Percentiles rank a stretch among this genome's conserved stretches.
These are phyloP conservation scores for Sphaeramia orbicularis DNA, from an alignment of 2,797 vertebrate species.

Conservation along the genomic window DNA sequence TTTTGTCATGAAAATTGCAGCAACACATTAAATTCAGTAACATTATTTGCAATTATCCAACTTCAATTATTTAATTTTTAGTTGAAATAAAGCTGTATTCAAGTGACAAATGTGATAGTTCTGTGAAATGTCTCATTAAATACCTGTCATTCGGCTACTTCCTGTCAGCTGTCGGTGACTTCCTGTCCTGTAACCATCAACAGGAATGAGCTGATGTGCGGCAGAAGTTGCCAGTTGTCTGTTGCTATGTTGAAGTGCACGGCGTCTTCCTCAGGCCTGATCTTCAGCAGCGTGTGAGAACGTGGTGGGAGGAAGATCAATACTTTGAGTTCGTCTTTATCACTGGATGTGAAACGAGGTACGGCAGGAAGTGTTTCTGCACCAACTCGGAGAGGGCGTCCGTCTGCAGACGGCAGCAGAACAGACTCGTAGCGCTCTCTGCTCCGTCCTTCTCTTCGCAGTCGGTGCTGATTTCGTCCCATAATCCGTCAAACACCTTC, in stretches of 20 bases:
- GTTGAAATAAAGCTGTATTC: too few species aligned
- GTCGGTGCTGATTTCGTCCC: constrained; percentile 76
- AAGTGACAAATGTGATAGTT: constrained; percentile 15
- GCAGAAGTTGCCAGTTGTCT: constrained; percentile 88
- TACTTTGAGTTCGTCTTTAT: constrained; percentile 66
- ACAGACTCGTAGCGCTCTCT: constrained; percentile 79
- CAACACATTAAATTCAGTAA: constrained; percentile 33
- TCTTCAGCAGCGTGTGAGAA: constrained; percentile 84
- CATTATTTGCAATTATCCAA: constrained; percentile 45
- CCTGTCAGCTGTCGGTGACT: not conserved
- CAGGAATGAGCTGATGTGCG: constrained; percentile 84
- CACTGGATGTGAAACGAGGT: constrained; percentile 68
- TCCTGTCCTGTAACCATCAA: constrained; percentile 60
- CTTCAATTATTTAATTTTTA: too few species aligned
- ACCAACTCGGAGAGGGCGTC: constrained; percentile 72
- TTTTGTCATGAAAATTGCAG: constrained; percentile 19
- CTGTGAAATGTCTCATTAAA: constrained; percentile 62
- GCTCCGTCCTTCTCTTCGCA: not conserved
- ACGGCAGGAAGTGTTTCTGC: constrained; percentile 79
- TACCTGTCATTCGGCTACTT: not conserved
- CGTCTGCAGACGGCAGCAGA: constrained; percentile 83
- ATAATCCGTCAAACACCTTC: constrained; percentile 84
- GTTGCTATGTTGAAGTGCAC: constrained; percentile 85
- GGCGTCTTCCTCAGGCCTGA: constrained; percentile 73
- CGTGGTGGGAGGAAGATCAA: constrained; percentile 86